Conservation (phyloP, 2,797 vertebrate species). For the Ataeniobius toweri region DNA sequence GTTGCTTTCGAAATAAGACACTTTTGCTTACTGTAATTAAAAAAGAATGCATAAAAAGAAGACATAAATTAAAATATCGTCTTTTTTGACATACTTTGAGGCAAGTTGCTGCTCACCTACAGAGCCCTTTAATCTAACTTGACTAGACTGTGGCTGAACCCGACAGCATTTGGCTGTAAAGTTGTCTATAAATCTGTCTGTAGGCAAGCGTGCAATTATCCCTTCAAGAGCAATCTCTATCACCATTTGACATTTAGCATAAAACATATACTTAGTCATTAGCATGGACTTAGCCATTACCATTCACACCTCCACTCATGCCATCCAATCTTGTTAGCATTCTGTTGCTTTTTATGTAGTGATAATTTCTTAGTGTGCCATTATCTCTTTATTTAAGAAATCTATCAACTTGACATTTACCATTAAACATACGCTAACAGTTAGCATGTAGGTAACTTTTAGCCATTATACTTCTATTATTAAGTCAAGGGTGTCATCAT, state of each 20-base stretch:
- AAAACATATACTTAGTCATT: slow-evolving; percentile 7
- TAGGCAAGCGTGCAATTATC: slow-evolving; percentile 31
- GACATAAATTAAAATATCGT: not conserved
- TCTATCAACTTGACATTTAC: not conserved
- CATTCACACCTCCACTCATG: not conserved
- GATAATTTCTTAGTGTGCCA: not conserved
- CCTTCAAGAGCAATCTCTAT: slow-evolving; percentile 1
- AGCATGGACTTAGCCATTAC: too few relatives aligned
- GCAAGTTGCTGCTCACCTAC: slow-evolving; percentile 29
- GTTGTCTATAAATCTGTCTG: slow-evolving; percentile 26
- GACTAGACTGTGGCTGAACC: slow-evolving; percentile 60
- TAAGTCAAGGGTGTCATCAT: not conserved
- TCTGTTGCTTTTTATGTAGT: not conserved
- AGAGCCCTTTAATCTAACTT: not conserved
- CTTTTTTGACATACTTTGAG: not conserved
- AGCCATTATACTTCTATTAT: not conserved
- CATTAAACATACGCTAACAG: not conserved
- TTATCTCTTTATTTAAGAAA: not conserved
- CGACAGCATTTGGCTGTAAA: slow-evolving; percentile 39
- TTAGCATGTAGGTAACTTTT: not conserved
- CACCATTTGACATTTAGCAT: not conserved
- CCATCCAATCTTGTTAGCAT: not conserved
- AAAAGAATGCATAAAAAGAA: not conserved
- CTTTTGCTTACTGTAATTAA: not conserved
- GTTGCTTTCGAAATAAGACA: not conserved